Percentiles rank a stretch among this genome's conserved stretches.
These are phyloP conservation scores for Drosophila falleni DNA, from an alignment of 2,888 invertebrate species.

Conservation along the genomic window DNA sequence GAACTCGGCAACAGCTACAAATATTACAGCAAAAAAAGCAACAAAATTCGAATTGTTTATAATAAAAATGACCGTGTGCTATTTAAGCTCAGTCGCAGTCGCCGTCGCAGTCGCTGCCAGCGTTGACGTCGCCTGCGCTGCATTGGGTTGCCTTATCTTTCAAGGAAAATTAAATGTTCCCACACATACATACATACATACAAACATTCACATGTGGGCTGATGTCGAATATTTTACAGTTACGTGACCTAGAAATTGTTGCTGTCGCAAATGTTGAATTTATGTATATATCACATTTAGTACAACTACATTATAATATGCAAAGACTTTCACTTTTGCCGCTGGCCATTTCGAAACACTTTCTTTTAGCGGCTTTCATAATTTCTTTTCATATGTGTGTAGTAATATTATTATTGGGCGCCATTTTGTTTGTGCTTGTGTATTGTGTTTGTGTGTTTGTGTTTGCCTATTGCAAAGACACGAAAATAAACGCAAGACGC, in stretches of 20 bases:
- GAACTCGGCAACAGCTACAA: constrained; percentile 68
- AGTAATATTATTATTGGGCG: constrained; percentile 73
- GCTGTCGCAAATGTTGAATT: constrained; percentile 34
- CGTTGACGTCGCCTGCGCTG: constrained; percentile 25
- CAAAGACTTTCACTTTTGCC: constrained; percentile 74
- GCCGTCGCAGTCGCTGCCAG: constrained; percentile 22
- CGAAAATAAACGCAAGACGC: constrained; percentile 77
- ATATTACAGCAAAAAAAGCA: constrained; percentile 21
- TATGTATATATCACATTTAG: constrained; percentile 18
- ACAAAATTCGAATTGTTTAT: constrained; percentile 77
- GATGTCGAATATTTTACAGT: constrained; percentile 61
- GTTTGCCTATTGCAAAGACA: constrained; percentile 76
- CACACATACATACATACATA: constrained; percentile 10
- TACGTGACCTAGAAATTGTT: constrained; percentile 58
- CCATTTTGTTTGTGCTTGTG: constrained; percentile 69
- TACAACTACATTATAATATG: constrained; percentile 22
- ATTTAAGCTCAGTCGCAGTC: constrained; percentile 70
- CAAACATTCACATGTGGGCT: constrained; percentile 21
- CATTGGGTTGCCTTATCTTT: constrained; percentile 81
- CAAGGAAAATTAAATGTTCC: constrained; percentile 83
- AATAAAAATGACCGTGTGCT: constrained; percentile 84
- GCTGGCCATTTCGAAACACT: constrained; percentile 72
- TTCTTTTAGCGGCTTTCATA: constrained; percentile 79
- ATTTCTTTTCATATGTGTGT: constrained; percentile 66
- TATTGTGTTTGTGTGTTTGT: constrained; percentile 34